These are phyloP conservation scores for Brachypalpus laphriformis DNA, from an alignment of 2,888 invertebrate genomes.

Conservation along the genomic window DNA sequence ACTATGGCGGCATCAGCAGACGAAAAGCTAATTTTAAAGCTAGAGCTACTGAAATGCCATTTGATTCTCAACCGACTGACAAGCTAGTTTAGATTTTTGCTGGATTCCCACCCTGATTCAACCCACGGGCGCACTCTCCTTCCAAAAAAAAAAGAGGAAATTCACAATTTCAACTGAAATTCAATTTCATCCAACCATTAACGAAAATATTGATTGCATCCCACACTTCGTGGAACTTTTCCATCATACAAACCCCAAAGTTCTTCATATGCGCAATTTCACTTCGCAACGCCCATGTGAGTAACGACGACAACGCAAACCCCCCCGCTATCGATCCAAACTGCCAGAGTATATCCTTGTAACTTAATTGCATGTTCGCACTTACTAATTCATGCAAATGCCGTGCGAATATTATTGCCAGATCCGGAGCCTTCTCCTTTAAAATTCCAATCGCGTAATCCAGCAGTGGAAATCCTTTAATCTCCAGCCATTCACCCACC, in stretches of 20 bases:
- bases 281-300: not conserved
- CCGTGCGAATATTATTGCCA: conserved; percentile 17
- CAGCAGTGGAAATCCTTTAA: conserved; percentile 43
- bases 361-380: conserved; percentile 54
- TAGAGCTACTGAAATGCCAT: no score
- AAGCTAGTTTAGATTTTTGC: no score
- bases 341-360: not conserved
- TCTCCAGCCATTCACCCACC: conserved; percentile 14
- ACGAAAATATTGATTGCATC: not conserved
- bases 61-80: no score
- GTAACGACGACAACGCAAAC: no score
- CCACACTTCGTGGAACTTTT: not conserved
- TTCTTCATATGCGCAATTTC: not conserved
- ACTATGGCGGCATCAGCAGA: no score
- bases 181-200: not conserved
- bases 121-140: no score
- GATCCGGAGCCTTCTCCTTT: not conserved
- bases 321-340: not conserved
- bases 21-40: no score
- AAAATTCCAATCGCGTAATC: conserved; percentile 68
- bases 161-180: not conserved
- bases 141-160: no score
- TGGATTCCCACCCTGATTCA: not conserved
- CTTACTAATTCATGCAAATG: conserved; percentile 61
- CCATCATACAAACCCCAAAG: not conserved